A percentile compares a stretch with the other conserved stretches of the same genome.
These are phyloP conservation scores for Fundulus diaphanus DNA, from an alignment of 2,797 vertebrate genomes.

Conservation along the genomic window DNA sequence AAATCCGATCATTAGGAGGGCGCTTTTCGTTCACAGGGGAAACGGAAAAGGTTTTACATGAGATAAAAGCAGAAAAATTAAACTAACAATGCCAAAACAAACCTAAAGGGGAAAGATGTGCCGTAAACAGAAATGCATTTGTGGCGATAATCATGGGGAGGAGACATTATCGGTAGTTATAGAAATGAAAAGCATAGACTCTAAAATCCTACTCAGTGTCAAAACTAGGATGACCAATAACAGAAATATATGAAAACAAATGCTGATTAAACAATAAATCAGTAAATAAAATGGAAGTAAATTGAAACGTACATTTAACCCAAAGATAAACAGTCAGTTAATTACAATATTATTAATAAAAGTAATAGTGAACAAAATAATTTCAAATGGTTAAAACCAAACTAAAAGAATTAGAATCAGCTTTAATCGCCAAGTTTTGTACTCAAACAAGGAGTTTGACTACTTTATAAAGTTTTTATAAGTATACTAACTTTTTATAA, in stretches of 20 bases:
- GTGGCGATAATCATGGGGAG: neutral
- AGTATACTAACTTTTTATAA: too few relatives aligned
- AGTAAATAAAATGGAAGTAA: neutral
- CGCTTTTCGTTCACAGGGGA: neutral
- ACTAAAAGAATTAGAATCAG: too few relatives aligned
- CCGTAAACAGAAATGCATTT: neutral
- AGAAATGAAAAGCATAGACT: neutral
- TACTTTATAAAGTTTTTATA: too few relatives aligned
- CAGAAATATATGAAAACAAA: neutral
- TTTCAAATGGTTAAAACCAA: neutral
- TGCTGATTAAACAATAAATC: too few relatives aligned
- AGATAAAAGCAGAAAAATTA: neutral
- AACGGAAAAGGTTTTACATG: too few relatives aligned
- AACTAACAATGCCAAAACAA: neutral
- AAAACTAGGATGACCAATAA: neutral
- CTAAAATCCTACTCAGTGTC: neutral
- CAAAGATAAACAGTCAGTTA: neutral
- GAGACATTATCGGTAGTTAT: neutral
- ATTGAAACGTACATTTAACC: neutral
- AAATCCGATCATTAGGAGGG: neutral
- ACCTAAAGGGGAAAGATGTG: neutral
- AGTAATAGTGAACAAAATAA: neutral
- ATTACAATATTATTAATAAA: neutral
- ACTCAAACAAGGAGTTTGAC: too few relatives aligned
- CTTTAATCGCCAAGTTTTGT: too few relatives aligned